phyloP scores from a whole-genome alignment of 2,888 invertebrate genomes.

The Cosmia trapezina region DNA sequence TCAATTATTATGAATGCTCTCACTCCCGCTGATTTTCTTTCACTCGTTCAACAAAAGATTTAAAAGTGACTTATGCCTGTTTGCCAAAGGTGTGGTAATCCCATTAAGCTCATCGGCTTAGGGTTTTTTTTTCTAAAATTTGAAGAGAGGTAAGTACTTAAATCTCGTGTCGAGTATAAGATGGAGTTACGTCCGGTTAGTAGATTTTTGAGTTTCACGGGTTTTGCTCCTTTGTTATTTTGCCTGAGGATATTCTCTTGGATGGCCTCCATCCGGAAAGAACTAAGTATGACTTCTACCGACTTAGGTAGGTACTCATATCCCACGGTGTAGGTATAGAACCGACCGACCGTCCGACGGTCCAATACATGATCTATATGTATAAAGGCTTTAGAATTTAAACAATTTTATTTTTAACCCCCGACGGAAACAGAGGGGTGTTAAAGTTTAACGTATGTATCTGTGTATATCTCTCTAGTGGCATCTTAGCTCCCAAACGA shows the following conservation, averaged over 20 bases:
- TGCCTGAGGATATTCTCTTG: background rate
- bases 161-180: constrained; percentile 14
- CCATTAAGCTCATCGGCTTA: constrained; percentile 68
- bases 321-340: background rate
- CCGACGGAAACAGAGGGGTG: too few relatives aligned
- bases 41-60: constrained; percentile 80
- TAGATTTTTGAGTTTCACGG: background rate
- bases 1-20: constrained; percentile 67
- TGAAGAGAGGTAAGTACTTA: constrained; percentile 22
- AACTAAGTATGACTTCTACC: background rate
- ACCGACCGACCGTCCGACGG: too few relatives aligned
- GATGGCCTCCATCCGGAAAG: background rate
- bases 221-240: background rate
- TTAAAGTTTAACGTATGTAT: too few relatives aligned
- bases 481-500: too few relatives aligned
- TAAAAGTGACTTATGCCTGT: constrained; percentile 74
- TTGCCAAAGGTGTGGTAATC: constrained; percentile 80
- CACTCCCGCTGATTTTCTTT: constrained; percentile 77
- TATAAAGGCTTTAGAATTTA: too few relatives aligned
- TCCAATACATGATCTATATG: too few relatives aligned
- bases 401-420: too few relatives aligned
- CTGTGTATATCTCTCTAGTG: too few relatives aligned
- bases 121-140: constrained; percentile 52
- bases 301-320: background rate
- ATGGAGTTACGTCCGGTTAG: constrained; percentile 26